phyloP scores from a whole-genome alignment of 2,888 invertebrate genomes.

The Zygothrica quintamaculata region DNA sequence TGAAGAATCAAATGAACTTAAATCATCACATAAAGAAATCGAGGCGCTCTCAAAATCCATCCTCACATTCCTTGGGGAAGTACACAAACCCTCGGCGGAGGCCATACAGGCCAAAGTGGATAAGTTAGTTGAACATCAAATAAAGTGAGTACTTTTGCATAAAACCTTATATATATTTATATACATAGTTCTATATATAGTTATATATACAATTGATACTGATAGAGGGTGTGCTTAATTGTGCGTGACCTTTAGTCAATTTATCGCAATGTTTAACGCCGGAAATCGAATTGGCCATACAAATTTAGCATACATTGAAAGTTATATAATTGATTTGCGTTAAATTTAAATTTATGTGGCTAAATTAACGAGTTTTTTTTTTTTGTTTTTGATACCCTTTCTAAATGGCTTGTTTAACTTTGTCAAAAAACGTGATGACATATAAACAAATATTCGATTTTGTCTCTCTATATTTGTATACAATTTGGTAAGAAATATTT shows the following conservation, averaged over 20 bases:
- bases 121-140: slow-evolving; percentile 89
- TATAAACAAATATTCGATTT: too few species aligned
- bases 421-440: too few species aligned
- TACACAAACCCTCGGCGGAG: slow-evolving; percentile 89
- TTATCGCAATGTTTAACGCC: slow-evolving; percentile 51
- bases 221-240: slow-evolving; percentile 27
- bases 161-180: background rate
- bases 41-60: slow-evolving; percentile 89
- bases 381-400: background rate
- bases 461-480: too few species aligned
- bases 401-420: background rate
- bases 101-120: slow-evolving; percentile 89
- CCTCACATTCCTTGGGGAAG: slow-evolving; percentile 88
- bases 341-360: slow-evolving; percentile 60
- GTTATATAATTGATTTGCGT: slow-evolving; percentile 53
- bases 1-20: slow-evolving; percentile 89
- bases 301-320: slow-evolving; percentile 32
- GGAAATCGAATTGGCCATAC: slow-evolving; percentile 63
- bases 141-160: slow-evolving; percentile 86
- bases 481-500: too few species aligned
- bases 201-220: background rate
- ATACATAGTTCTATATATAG: background rate
- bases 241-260: slow-evolving; percentile 32
- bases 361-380: slow-evolving; percentile 44
- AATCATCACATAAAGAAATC: slow-evolving; percentile 89